Evolutionary conservation across 2,888 invertebrate genomes (phyloP), one percentile per base, ranked within the genome.

Genomic region (Dryadula phaetusa): DNA sequence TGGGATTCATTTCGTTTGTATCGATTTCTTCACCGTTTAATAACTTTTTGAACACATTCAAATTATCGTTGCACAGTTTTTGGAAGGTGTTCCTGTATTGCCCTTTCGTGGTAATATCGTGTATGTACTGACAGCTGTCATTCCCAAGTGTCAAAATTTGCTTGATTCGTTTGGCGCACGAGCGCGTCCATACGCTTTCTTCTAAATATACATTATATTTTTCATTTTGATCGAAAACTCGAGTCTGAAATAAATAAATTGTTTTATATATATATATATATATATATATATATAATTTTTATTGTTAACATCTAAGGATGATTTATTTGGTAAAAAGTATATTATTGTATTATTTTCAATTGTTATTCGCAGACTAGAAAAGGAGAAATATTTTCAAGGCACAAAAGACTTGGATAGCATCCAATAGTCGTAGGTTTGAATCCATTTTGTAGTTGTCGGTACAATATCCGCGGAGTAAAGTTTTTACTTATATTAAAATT

Each of bases 201-300:
- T 95, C 95, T 49, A 93, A 83, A 76, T 90, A 94, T 47, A 92
- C 87, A 78, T 95, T 95, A 84, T 95, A 94, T 69, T 92, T 86
- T 76, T 95, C 95, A 69, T 94, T 95, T 76, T 94, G 93, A 73
- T 95, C 95, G 81, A 95, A 95, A 0, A 95, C 93, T 76, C 94
- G 87, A 56, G 91, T 93, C 92, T 94, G 87, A 20, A 63, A 60
- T 42, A 46, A 16, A 47, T n/a, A 32, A 62, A 18, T n/a, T n/a
- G n/a, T n/a, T n/a, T n/a, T n/a, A n/a, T n/a, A n/a, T n/a, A n/a
- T n/a, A n/a, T n/a, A n/a, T n/a, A n/a, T n/a, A n/a, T n/a, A n/a
- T n/a, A n/a, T n/a, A n/a, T n/a, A n/a, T n/a, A n/a, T n/a, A n/a
- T n/a, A n/a, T n/a, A n/a, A n/a, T n/a, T n/a, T n/a, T n/a, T n/a